Conservation (phyloP, 1,140 invertebrate genomes). For the Brachionus koreanus region DNA sequence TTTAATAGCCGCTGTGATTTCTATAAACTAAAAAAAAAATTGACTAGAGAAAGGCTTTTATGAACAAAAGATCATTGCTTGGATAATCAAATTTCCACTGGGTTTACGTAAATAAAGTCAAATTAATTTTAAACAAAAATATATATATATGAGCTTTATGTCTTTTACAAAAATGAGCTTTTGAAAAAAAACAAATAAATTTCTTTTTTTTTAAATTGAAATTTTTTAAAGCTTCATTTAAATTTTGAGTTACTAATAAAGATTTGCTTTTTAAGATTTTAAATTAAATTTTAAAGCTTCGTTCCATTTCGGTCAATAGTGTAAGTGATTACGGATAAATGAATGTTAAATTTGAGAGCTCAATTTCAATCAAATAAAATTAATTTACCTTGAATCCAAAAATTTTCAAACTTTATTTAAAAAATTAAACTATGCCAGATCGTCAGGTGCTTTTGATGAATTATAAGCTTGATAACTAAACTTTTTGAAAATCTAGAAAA, state of each 20-base stretch:
- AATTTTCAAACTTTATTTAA: background rate
- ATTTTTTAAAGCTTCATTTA: background rate
- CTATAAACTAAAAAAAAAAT: background rate
- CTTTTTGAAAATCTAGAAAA: background rate
- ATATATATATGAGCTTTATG: background rate
- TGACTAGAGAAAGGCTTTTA: background rate
- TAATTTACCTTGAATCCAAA: background rate
- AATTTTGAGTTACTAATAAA: background rate
- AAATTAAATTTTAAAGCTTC: background rate
- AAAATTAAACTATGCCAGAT: background rate
- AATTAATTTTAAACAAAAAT: background rate
- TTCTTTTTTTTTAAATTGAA: background rate
- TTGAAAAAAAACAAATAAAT: background rate
- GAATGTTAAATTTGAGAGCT: background rate
- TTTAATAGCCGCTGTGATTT: background rate
- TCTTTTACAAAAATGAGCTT: background rate
- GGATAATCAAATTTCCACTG: background rate
- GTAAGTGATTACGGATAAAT: background rate
- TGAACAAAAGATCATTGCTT: background rate
- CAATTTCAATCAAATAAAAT: background rate
- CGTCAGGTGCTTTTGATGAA: background rate
- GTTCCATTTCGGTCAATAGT: background rate
- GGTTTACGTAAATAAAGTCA: background rate
- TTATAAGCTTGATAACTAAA: background rate
- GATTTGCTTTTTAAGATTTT: background rate